phyloP scores from a whole-genome alignment of 2,113 vertebrate genomes.

The Triplophysa siluroides region DNA sequence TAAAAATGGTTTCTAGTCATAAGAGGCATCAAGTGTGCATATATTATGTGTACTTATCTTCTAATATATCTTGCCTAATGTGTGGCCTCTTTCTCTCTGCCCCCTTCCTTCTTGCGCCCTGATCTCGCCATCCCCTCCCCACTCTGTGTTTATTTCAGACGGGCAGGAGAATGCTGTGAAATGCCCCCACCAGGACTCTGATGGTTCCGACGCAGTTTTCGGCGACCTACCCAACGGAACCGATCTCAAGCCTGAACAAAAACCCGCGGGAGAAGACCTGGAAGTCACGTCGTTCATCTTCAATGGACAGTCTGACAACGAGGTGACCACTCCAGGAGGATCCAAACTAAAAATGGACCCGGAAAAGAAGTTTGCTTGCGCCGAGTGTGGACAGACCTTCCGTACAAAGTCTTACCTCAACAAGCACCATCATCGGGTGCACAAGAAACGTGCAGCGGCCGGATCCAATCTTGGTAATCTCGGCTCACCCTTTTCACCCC shows the following conservation, averaged over 20 bases:
- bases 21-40: background rate
- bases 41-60: background rate
- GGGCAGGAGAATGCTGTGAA: slow-evolving; percentile 85
- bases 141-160: slow-evolving; percentile 66
- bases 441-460: slow-evolving; percentile 79
- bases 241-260: slow-evolving; percentile 91
- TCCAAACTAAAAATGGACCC: slow-evolving; percentile 88
- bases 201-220: slow-evolving; percentile 90
- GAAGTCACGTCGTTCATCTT: slow-evolving; percentile 78
- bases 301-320: slow-evolving; percentile 74
- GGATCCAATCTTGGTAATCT: slow-evolving; percentile 80
- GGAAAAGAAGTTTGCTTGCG: slow-evolving; percentile 94
- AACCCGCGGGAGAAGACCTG: slow-evolving; percentile 84
- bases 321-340: slow-evolving; percentile 72
- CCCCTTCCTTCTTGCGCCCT: background rate
- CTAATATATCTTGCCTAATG: slow-evolving; percentile 12
- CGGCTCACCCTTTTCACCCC: slow-evolving; percentile 92
- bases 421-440: slow-evolving; percentile 97
- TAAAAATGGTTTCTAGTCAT: background rate
- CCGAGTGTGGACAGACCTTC: slow-evolving; percentile 94
- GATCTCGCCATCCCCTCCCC: slow-evolving; percentile 25
- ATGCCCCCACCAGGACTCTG: slow-evolving; percentile 95
- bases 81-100: slow-evolving; percentile 8
- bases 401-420: slow-evolving; percentile 99
- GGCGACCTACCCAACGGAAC: slow-evolving; percentile 90